Percentiles rank a stretch among this genome's conserved stretches.
These are phyloP conservation scores for Polyergus mexicanus DNA, from an alignment of 1,140 invertebrate genomes.

Conservation along the genomic window DNA sequence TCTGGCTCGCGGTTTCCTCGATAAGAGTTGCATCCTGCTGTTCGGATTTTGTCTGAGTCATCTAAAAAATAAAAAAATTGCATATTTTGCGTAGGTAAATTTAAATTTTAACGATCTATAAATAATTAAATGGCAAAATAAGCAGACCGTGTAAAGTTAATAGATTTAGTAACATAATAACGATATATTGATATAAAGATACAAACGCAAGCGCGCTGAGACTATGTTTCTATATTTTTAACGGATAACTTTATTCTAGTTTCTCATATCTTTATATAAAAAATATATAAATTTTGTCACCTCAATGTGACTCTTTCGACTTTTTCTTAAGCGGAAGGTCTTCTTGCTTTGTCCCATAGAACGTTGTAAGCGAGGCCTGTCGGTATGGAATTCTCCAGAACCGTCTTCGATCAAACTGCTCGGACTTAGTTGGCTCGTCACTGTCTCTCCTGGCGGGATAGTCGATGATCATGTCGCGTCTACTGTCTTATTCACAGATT, in stretches of 20 bases:
- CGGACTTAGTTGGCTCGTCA: conserved; percentile 91
- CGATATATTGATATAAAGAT: background rate
- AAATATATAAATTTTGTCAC: conserved; percentile 74
- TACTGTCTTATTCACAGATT: conserved; percentile 13
- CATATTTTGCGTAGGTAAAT: background rate
- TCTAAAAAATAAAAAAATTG: conserved; percentile 34
- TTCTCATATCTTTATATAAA: background rate
- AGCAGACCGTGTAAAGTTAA: background rate
- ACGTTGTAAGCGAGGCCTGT: conserved; percentile 94
- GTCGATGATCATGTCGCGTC: conserved; percentile 36
- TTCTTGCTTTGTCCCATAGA: conserved; percentile 97
- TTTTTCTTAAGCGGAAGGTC: conserved; percentile 95
- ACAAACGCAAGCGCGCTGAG: background rate
- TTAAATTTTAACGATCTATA: background rate
- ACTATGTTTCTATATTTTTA: background rate
- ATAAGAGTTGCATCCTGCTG: background rate
- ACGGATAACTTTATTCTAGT: background rate
- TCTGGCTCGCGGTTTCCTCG: conserved; percentile 52
- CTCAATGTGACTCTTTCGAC: conserved; percentile 88
- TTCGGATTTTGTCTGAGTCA: conserved; percentile 53
- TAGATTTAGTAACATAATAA: background rate
- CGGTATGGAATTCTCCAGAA: conserved; percentile 88
- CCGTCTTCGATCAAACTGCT: conserved; percentile 90
- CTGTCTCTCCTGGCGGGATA: conserved; percentile 89
- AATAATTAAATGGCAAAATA: conserved; percentile 6